These are phyloP conservation scores for Onychostoma macrolepis DNA, from an alignment of 2,113 vertebrate genomes.

Conservation along the genomic window DNA sequence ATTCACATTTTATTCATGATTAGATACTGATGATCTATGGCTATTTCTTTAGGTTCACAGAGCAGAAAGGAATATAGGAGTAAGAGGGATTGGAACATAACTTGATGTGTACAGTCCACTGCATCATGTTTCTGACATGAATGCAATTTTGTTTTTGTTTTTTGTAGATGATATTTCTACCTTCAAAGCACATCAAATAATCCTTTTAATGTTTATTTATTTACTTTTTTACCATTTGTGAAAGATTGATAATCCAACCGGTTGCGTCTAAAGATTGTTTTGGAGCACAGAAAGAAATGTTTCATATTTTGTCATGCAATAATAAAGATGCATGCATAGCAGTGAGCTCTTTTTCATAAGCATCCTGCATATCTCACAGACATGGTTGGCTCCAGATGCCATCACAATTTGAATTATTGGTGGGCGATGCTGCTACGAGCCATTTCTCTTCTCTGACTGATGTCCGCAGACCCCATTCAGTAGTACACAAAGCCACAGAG, in stretches of 20 bases:
- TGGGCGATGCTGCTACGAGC: not conserved
- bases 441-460: conserved; percentile 35
- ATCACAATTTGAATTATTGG: conserved; percentile 30
- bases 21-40: not conserved
- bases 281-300: not conserved
- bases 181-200: not conserved
- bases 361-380: conserved; percentile 19
- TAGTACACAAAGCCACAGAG: conserved; percentile 34
- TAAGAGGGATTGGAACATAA: not conserved
- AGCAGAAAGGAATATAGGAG: not conserved
- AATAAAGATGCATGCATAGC: not conserved
- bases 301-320: not conserved
- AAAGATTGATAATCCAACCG: not conserved
- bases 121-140: not conserved
- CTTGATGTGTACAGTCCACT: not conserved
- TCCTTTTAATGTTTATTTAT: not conserved
- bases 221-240: not conserved
- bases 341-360: conserved; percentile 21
- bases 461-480: not conserved
- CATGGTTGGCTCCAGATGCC: conserved; percentile 20
- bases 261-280: not conserved
- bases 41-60: not conserved
- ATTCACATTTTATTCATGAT: not conserved
- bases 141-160: not conserved
- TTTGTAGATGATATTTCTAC: not conserved